These are phyloP conservation scores for Lymantria monacha DNA, from an alignment of 2,888 invertebrate genomes.

Conservation along the genomic window DNA sequence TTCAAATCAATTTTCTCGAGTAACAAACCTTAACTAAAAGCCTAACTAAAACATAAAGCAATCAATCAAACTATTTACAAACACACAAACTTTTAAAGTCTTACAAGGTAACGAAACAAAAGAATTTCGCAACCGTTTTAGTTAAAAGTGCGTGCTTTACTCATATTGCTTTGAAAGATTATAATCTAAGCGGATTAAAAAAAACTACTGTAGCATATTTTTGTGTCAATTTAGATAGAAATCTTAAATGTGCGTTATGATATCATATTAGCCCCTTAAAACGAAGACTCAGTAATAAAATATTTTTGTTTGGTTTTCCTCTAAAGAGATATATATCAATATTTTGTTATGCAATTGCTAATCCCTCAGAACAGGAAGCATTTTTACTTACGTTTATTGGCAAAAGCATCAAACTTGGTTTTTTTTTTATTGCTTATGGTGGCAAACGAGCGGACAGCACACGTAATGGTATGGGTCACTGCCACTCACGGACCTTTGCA, in stretches of 20 bases:
- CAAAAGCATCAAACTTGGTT: too few species aligned
- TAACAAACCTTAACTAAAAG: slow-evolving; percentile 1
- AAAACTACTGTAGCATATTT: slow-evolving; percentile 5
- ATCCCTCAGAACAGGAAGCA: too few species aligned
- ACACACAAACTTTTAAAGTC: slow-evolving; percentile 7
- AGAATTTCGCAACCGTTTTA: slow-evolving; percentile 24
- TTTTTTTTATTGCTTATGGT: too few species aligned
- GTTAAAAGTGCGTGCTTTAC: slow-evolving; percentile 13
- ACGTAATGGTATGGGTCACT: too few species aligned
- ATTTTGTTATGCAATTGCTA: too few species aligned
- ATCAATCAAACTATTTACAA: slow-evolving; percentile 28
- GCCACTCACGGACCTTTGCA: too few species aligned
- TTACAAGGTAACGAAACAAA: slow-evolving; percentile 18
- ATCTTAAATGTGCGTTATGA: slow-evolving; percentile 11
- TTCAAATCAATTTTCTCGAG: not conserved
- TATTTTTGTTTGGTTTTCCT: too few species aligned
- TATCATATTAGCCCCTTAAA: not conserved
- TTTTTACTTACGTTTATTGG: too few species aligned
- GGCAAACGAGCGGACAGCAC: too few species aligned
- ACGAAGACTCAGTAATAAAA: too few species aligned
- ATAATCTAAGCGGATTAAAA: slow-evolving; percentile 21
- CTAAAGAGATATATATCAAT: too few species aligned
- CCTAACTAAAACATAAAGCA: slow-evolving; percentile 5
- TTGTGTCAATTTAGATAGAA: slow-evolving; percentile 10
- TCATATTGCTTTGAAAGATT: slow-evolving; percentile 14